phyloP scores from a whole-genome alignment of 1,140 invertebrate species.

The Philopotamus ludificatus region DNA sequence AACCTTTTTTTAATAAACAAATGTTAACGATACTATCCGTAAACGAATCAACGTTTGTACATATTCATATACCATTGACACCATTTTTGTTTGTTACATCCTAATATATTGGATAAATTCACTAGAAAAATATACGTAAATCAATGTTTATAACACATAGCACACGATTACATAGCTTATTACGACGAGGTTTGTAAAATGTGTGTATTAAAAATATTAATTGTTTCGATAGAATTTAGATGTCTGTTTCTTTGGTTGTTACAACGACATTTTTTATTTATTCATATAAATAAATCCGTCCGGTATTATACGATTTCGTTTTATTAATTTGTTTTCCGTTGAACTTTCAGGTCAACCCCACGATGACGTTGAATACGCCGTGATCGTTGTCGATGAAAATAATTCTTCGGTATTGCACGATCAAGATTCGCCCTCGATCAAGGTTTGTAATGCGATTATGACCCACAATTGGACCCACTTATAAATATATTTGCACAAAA shows the following conservation, averaged over 20 bases:
- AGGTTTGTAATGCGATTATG: conserved; percentile 60
- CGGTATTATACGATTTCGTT: no score
- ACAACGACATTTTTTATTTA: no score
- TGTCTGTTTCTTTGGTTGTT: no score
- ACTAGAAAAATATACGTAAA: no score
- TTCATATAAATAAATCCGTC: no score
- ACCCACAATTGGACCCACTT: neutral
- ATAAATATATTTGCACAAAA: neutral
- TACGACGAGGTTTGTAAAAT: no score
- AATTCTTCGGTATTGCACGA: conserved; percentile 79
- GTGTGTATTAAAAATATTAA: no score
- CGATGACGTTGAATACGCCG: conserved; percentile 81
- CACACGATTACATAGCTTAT: no score
- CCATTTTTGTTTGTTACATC: neutral
- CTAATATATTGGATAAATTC: neutral
- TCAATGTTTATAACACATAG: no score
- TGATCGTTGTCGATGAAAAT: conserved; percentile 87
- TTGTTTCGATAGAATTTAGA: no score
- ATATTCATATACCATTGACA: neutral
- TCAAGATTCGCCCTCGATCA: conserved; percentile 78
- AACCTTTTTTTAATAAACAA: neutral
- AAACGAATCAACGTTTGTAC: neutral
- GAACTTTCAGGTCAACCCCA: conserved; percentile 54
- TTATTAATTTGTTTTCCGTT: no score
- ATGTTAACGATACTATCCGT: no score